These are phyloP conservation scores for Staurois parvus DNA, from an alignment of 2,797 vertebrate species.

Conservation along the genomic window DNA sequence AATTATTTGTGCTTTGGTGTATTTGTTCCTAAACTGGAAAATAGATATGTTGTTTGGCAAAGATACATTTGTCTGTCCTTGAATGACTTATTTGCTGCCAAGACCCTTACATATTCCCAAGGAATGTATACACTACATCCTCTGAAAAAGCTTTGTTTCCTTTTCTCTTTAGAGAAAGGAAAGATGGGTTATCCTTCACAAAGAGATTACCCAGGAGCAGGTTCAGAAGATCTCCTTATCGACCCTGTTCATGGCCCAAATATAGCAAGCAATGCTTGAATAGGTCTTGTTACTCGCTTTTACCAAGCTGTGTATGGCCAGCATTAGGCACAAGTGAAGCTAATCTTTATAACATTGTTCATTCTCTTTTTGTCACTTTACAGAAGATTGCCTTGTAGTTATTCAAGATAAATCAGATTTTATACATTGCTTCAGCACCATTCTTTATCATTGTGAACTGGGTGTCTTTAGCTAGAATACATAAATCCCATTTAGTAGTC, in stretches of 20 bases:
- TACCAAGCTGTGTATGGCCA: neutral
- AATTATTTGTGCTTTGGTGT: too few relatives aligned
- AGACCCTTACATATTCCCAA: neutral
- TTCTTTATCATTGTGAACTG: conserved; percentile 51
- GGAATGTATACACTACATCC: neutral
- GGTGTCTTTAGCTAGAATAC: conserved; percentile 50
- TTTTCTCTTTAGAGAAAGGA: neutral
- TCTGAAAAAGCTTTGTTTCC: neutral
- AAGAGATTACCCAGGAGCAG: neutral
- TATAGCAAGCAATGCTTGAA: neutral
- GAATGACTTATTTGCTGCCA: neutral
- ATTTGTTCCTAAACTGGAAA: too few relatives aligned
- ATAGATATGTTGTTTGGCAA: neutral
- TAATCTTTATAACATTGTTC: conserved; percentile 51
- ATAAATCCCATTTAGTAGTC: conserved; percentile 55
- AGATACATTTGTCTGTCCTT: neutral
- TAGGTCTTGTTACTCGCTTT: neutral
- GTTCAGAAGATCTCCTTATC: neutral
- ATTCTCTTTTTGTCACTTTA: conserved; percentile 53
- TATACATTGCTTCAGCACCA: conserved; percentile 40
- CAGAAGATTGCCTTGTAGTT: conserved; percentile 55
- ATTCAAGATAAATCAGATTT: conserved; percentile 54
- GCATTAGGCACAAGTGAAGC: conserved; percentile 18
- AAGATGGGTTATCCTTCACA: neutral
- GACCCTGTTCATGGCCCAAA: neutral